Evolutionary conservation across 2,888 invertebrate species (phyloP).

Genomic region (Leuctra nigra): DNA sequence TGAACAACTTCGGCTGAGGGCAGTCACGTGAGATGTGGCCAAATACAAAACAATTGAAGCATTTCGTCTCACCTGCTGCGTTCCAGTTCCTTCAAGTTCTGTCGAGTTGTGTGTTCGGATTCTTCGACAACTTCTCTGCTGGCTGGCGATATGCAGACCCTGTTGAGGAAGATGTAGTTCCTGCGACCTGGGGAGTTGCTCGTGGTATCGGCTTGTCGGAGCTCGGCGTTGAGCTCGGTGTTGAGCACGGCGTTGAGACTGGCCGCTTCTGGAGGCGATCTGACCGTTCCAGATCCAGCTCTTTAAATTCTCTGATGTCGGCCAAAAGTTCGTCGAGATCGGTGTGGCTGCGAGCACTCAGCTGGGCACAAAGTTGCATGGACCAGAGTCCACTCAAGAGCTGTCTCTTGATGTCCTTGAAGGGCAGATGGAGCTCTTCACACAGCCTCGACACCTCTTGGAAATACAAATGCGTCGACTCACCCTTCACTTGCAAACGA

Average conservation of each 20-base stretch:
- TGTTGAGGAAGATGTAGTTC: neutral
- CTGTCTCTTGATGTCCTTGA: too few species aligned
- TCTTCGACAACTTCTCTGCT: neutral
- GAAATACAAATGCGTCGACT: too few species aligned
- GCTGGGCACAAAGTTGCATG: neutral
- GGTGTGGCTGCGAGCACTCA: too few species aligned
- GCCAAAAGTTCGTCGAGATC: neutral
- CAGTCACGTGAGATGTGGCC: conserved; percentile 11
- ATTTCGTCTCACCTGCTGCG: neutral
- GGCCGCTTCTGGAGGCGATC: too few species aligned
- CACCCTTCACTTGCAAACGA: too few species aligned
- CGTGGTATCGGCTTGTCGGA: neutral
- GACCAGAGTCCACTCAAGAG: neutral
- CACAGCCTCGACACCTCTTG: too few species aligned
- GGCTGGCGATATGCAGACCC: neutral
- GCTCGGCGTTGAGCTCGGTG: neutral
- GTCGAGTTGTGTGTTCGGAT: neutral
- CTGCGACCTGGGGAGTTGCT: neutral
- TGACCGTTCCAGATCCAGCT: too few species aligned
- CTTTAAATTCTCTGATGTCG: too few species aligned
- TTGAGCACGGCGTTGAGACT: conserved; percentile 1
- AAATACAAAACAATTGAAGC: conserved; percentile 1
- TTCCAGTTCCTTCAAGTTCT: neutral
- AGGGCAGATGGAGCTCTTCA: conserved; percentile 3
- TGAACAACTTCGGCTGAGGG: neutral